Evolutionary conservation across 1,140 invertebrate species (phyloP).

Genomic region (Drosophila bocki): DNA sequence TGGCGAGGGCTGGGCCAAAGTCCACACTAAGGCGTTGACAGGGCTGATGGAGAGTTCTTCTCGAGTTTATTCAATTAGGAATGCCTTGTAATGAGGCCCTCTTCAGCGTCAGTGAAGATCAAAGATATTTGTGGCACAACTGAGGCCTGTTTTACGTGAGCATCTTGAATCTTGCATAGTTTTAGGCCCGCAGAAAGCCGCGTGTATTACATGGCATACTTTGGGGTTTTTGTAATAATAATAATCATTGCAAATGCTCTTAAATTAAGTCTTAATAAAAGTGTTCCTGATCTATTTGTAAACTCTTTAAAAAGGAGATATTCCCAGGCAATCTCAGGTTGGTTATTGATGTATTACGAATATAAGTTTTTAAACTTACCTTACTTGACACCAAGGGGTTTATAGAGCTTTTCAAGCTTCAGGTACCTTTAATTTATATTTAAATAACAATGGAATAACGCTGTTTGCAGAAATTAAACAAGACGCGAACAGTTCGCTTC

Average conservation of each 20-base stretch:
- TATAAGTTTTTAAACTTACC: too few species aligned
- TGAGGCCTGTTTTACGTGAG: not conserved
- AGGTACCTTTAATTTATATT: too few species aligned
- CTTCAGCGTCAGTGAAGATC: conserved; percentile 18
- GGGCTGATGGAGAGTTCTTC: conserved; percentile 11
- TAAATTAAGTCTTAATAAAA: not conserved
- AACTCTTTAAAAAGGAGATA: too few species aligned
- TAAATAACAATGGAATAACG: too few species aligned
- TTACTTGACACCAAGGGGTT: not conserved
- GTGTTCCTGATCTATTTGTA: too few species aligned
- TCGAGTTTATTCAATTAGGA: conserved; percentile 46
- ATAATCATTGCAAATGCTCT: not conserved
- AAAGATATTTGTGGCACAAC: conserved; percentile 7
- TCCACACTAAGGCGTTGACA: conserved; percentile 55
- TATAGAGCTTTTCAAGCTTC: not conserved
- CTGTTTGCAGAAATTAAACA: conserved; percentile 60
- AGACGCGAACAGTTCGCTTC: conserved; percentile 80
- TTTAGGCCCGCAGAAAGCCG: not conserved
- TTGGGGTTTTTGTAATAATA: not conserved
- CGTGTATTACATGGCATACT: not conserved
- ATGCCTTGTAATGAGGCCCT: conserved; percentile 22
- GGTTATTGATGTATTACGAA: too few species aligned
- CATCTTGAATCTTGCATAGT: not conserved
- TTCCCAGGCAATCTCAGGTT: too few species aligned
- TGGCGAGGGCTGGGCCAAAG: conserved; percentile 51